Percentiles rank a stretch among this genome's conserved stretches.
phyloP scores from a whole-genome alignment of 2,797 vertebrate genomes.

The Gymnoscopelus braueri region DNA sequence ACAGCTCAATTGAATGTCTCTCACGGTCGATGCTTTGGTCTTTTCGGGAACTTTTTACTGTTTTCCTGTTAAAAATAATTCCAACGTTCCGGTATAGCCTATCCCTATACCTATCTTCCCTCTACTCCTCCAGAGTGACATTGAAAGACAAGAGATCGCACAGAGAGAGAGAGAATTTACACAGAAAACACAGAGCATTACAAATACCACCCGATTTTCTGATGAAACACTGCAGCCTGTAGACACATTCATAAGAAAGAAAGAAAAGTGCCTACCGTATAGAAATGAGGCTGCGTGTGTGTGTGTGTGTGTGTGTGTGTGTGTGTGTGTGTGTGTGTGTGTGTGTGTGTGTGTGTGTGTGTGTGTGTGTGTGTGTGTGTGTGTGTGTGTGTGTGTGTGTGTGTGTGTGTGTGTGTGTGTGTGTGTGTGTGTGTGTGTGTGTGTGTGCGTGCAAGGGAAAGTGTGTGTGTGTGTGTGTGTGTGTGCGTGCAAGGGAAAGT shows the following conservation, averaged over 20 bases:
- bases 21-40: constrained; percentile 6
- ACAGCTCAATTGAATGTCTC: constrained; percentile 71
- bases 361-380: constrained; percentile 1
- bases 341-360: constrained; percentile 3
- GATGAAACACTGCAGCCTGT: constrained; percentile 74
- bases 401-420: constrained; percentile 21
- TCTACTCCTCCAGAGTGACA: neutral
- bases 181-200: constrained; percentile 44
- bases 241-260: constrained; percentile 60
- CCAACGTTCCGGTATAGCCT: neutral
- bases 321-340: constrained; percentile 21
- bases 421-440: neutral
- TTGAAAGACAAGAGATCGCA: constrained; percentile 45
- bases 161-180: neutral
- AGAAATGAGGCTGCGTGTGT: constrained; percentile 41
- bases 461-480: constrained; percentile 19
- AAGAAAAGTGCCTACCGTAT: constrained; percentile 46
- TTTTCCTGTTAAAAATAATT: constrained; percentile 9
- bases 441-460: too few relatives aligned
- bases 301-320: constrained; percentile 10
- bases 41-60: constrained; percentile 6
- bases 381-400: constrained; percentile 15
- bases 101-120: constrained; percentile 23
- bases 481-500: constrained; percentile 2
- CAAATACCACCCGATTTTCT: constrained; percentile 54